Evolutionary conservation across 2,888 invertebrate species (phyloP).

Genomic region (Ariolimax columbianus): DNA sequence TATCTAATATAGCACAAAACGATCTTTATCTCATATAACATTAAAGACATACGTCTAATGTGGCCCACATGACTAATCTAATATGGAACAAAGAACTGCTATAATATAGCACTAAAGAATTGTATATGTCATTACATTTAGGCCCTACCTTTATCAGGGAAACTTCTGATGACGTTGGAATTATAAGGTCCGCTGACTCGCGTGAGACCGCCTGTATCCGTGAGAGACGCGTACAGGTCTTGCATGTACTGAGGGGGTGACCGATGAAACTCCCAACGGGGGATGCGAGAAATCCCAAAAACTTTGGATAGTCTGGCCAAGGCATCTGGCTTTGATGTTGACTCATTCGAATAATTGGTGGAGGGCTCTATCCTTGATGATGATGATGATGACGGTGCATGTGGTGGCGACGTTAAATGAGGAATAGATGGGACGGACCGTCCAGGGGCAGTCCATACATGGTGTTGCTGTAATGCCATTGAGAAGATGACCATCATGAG

Average conservation of each 20-base stretch:
- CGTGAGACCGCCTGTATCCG: constrained; percentile 80
- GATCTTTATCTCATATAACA: no score
- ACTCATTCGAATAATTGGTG: constrained; percentile 1
- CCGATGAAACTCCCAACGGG: constrained; percentile 62
- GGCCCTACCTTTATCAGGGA: constrained; percentile 77
- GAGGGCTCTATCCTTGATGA: constrained; percentile 16
- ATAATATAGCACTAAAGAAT: no score
- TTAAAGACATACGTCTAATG: no score
- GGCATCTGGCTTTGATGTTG: constrained; percentile 63
- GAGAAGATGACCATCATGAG: constrained; percentile 20
- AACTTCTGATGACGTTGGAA: constrained; percentile 82
- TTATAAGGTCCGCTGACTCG: constrained; percentile 81
- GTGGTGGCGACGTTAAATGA: background rate
- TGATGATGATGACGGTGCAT: constrained; percentile 16
- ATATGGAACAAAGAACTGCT: no score
- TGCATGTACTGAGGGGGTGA: constrained; percentile 82
- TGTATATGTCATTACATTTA: no score
- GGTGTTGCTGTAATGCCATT: constrained; percentile 9
- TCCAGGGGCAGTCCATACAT: constrained; percentile 3
- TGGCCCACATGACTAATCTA: no score
- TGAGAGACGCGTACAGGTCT: constrained; percentile 81
- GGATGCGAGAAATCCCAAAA: constrained; percentile 74
- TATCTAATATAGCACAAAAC: no score
- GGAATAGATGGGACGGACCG: background rate
- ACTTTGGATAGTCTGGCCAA: constrained; percentile 73